Percentiles rank a stretch among this genome's conserved stretches.
phyloP scores from a whole-genome alignment of 2,888 invertebrate genomes.

The Andrena bucephala region DNA sequence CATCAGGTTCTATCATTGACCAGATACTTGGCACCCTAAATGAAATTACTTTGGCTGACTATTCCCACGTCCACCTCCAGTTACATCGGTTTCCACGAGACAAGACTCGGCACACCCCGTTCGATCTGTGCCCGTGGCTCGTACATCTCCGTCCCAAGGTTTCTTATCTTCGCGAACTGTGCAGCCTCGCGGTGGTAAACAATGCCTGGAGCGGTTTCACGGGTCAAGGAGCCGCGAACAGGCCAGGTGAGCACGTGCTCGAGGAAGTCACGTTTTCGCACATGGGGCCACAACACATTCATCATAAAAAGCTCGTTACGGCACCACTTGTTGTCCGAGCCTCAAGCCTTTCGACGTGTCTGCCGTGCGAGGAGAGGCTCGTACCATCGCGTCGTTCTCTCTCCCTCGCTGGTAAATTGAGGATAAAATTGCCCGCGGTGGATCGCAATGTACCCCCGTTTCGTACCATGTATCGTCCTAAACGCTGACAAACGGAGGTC shows the following conservation, averaged over 20 bases:
- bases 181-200: constrained; percentile 65
- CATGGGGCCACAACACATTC: constrained; percentile 58
- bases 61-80: too few species aligned
- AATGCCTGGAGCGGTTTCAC: constrained; percentile 71
- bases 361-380: constrained; percentile 43
- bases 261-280: constrained; percentile 72
- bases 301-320: constrained; percentile 76
- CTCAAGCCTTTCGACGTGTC: constrained; percentile 63
- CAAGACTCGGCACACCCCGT: not conserved
- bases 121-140: not conserved
- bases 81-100: too few species aligned
- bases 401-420: constrained; percentile 30
- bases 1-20: not conserved
- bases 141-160: constrained; percentile 23
- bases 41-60: not conserved
- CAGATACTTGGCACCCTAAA: not conserved
- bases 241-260: constrained; percentile 68
- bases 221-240: constrained; percentile 73
- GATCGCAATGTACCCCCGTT: constrained; percentile 30
- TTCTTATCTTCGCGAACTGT: constrained; percentile 29
- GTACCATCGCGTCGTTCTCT: constrained; percentile 33
- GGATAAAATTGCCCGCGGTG: constrained; percentile 47
- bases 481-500: constrained; percentile 10
- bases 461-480: constrained; percentile 6
- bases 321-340: constrained; percentile 68